Base-by-base conservation (phyloP, 2,888 invertebrate species). In the Biston stratarius region DNA sequence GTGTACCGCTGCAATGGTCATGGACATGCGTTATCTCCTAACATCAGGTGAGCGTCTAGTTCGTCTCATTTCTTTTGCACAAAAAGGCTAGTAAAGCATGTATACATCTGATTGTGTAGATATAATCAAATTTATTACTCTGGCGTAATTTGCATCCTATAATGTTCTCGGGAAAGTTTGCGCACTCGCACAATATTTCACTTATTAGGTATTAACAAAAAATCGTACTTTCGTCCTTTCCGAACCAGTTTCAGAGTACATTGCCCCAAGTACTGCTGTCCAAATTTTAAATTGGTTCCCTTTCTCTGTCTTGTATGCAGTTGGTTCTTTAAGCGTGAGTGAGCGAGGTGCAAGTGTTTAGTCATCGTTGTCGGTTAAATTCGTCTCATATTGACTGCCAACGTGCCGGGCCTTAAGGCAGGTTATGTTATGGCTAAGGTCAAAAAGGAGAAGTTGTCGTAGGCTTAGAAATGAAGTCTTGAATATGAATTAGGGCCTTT, bases 211-310 rank as follows among this genome's bases (percentile, higher is more conserved):
- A 83, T 84, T 85, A 74, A 78, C 86, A 88, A 89, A 88, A 90
- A 89, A 87, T 82, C 83, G 92, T 92, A 92, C 92, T 92, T 92
- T 92, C 90, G 92, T 89, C 93, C 92, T 92, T 84, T 89, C 89
- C 79, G 84, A 88, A 90, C 92, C 90, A 89, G 92, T 91, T 88
- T 82, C 74, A 72, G 88, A 85, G 93, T 91, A 87, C 93, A 87
- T 87, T 92, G 93, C 90, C 91, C 92, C 81, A 81, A 74, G 82
- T 80, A 85, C 85, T 88, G 87, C 85, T 85, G 85, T 86, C 87
- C 76, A 93, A 90, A 90, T 89, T 88, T 89, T 79, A 88, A 89
- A 89, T 88, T 86, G 82, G 81, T 85, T 80, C 74, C 75, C 78
- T 78, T 78, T 88, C 89, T 84, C 84, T 83, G 76, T 90, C 86